Evolutionary conservation across 1,140 invertebrate genomes (phyloP).

Genomic region (Diplogasteroides magnus): DNA sequence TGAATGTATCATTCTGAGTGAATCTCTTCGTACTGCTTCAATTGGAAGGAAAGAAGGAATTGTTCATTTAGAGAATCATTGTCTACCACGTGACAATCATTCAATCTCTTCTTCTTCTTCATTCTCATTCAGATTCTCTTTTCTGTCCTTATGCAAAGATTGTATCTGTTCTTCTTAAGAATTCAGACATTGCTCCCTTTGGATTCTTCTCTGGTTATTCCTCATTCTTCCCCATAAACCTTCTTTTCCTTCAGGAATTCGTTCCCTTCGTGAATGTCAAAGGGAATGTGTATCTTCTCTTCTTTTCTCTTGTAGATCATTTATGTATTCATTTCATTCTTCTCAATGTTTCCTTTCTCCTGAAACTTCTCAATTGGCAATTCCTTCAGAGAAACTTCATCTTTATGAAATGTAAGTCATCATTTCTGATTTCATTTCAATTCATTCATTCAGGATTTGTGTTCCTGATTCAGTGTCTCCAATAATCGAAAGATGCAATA

Average conservation of each 20-base stretch:
- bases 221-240: no score
- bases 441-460: background rate
- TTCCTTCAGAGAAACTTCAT: constrained; percentile 18
- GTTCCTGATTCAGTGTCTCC: constrained; percentile 9
- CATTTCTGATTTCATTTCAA: background rate
- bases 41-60: constrained; percentile 2
- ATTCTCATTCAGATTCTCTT: constrained; percentile 11
- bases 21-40: constrained; percentile 10
- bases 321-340: constrained; percentile 13
- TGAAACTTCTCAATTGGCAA: constrained; percentile 19
- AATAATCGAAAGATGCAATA: constrained; percentile 18
- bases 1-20: constrained; percentile 11
- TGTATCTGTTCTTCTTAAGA: constrained; percentile 10
- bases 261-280: constrained; percentile 17
- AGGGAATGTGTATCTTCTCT: constrained; percentile 15
- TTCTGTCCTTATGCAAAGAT: constrained; percentile 16
- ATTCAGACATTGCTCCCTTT: constrained; percentile 21
- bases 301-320: constrained; percentile 20
- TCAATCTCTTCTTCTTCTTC: background rate
- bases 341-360: constrained; percentile 23
- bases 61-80: constrained; percentile 24
- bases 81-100: constrained; percentile 15
- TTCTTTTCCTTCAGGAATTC: constrained; percentile 1
- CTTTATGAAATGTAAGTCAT: constrained; percentile 11
- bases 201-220: constrained; percentile 20